These are phyloP conservation scores for Astreopora myriophthalma DNA, from an alignment of 64 coral and sea anemone species.

Conservation along the genomic window DNA sequence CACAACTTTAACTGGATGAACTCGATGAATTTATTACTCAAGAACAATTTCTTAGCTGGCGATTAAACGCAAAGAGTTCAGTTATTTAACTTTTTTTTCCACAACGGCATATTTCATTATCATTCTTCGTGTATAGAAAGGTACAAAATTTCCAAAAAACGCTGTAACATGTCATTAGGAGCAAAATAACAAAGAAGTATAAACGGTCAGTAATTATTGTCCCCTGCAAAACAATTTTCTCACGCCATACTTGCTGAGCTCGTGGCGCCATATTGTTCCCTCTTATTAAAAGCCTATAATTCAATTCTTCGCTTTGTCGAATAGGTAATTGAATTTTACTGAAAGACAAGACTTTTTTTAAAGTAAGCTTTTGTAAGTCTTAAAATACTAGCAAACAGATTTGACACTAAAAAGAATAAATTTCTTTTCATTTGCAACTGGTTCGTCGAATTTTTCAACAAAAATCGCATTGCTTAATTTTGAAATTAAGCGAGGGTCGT, in stretches of 20 bases:
- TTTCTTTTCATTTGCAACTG: not conserved
- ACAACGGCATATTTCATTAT: no score
- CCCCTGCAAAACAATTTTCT: not conserved
- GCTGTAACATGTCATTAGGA: not conserved
- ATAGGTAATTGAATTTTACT: conserved; percentile 15
- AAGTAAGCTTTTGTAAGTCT: not conserved
- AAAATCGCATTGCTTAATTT: conserved; percentile 13
- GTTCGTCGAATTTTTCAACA: not conserved
- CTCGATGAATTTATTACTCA: no score
- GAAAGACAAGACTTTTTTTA: not conserved
- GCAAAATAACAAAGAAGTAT: not conserved
- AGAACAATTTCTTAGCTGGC: no score
- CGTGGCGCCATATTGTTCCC: not conserved
- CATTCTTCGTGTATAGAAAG: no score
- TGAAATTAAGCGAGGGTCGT: not conserved
- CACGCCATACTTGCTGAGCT: no score
- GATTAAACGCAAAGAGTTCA: no score
- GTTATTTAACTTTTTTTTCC: no score
- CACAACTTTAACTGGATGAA: no score
- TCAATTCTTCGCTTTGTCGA: conserved; percentile 2
- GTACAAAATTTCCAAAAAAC: not conserved
- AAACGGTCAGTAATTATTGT: conserved; percentile 7
- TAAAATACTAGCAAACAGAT: not conserved
- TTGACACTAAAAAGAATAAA: not conserved
- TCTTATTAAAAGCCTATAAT: not conserved